Base-by-base conservation (phyloP, 1,140 invertebrate species). In the Oryctes rhinoceros region DNA sequence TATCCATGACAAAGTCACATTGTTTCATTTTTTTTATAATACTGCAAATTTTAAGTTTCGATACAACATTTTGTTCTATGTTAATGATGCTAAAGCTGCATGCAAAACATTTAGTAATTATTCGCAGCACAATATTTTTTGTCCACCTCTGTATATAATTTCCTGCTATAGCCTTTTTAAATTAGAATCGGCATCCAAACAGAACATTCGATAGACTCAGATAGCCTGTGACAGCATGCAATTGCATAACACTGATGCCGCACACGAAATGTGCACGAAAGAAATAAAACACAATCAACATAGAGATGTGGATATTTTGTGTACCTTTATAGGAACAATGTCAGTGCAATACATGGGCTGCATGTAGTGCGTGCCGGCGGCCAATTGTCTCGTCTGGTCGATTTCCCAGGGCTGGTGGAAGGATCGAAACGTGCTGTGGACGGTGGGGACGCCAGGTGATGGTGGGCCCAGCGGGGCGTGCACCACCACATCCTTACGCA, bases 301-400 rank as follows among this genome's bases (percentile, higher is more conserved):
- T 76, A 67, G 47, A 39, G n/a, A 80, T 30, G 87, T 86, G 84
- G 86, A 87, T 88, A 71, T 71, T 37, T 37, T 37, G 71, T 89
- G 89, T 92, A 94, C 91, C 91, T 94, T 90, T 86, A 93, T 92
- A 83, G 92, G 91, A 86, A 93, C 91, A 88, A 93, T 90, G 86
- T 93, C 92, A 84, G 91, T 92, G 88, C 88, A 89, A 89, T 87
- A 90, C 83, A 87, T 83, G 53, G 87, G 83, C 83, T 88, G 88
- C 81, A 86, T 85, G 84, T 86, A 87, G 83, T 85, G 85, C 84
- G 82, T 85, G 83, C 83, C 84, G 80, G 87, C 84, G 80, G 84
- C 89, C 71, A 90, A 85, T 82, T 88, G 88, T 82, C 87, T 85
- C 59, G 87, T 88, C 81, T 89, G 88, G 84, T 91, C 89, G 82